Base-by-base conservation (phyloP, 2,113 vertebrate genomes). In the Scatophagus argus region DNA sequence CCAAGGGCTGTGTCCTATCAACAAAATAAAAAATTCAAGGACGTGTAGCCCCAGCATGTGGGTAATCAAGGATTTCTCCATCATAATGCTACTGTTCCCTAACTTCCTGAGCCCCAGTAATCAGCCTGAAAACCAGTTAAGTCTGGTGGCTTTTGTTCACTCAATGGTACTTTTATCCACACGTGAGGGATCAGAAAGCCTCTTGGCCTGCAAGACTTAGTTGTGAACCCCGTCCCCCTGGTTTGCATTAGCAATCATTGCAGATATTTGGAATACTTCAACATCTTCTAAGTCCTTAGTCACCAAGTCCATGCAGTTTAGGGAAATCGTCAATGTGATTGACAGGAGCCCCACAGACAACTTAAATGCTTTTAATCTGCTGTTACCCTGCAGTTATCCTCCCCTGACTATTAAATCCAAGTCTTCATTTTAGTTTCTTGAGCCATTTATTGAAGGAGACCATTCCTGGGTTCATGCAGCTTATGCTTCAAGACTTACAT, bases 111-210 rank as follows among this genome's bases (percentile, higher is more conserved):
- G 58, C 41, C 9, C 43, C 49, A 59, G 63, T 73, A 87, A 86
- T 74, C 47, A 64, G 69, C 61, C 77, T 55, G 68, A 25, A 79
- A 72, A 39, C 34, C 51, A 36, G 29, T n/a, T 23, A 82, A 74
- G 38, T 70, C 54, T 63, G 38, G 27, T 39, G 61, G n/a, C 69
- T 84, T 83, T 77, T 83, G 67, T 79, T 83, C 77, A 54, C 34
- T 77, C 47, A 52, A 32, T 2, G 11, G 71, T 43, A 51, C 68
- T 60, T 88, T 70, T 66, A 64, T 77, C 51, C 58, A 88, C 86
- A 91, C 82, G 86, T 91, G 90, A 94, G 66, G 80, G 79, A 88
- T 34, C 71, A 81, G 49, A 43, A 75, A 89, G 60, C 81, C 64
- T 79, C 71, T 83, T 77, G 75, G 73, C 64, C 75, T 77, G 27